Base-by-base conservation (phyloP, 2,113 vertebrate species). In the Microcebus jonahi region DNA sequence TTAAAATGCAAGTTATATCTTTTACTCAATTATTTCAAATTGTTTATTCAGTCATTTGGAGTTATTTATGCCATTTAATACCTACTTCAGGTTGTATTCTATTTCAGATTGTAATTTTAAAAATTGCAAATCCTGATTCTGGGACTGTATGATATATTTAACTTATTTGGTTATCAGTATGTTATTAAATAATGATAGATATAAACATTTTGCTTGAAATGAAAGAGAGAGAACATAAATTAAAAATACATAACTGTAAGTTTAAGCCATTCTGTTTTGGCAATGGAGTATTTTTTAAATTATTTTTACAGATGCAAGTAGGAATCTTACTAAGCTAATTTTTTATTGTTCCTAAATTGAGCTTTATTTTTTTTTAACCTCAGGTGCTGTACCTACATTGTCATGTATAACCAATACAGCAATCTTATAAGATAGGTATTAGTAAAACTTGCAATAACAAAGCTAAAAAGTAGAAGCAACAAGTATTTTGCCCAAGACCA, bases 341-440 rank as follows among this genome's bases (percentile, higher is more conserved):
- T 96, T 96, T 45, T 29, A 23, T 96, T 48, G 61, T 61, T 89
- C 36, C 76, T 93, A 84, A 85, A 89, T 57, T 96, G n/a, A 88
- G 4, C 65, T 83, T 39, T 75, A 23, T 88, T 18, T 39, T 90
- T 75, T 79, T 85, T 53, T 75, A 68, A 92, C 7, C 9, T 48
- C 59, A 53, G 53, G 79, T 82, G 50, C 36, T 86, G 4, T 57
- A 76, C 50, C 42, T 76, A 77, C 70, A 48, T 94, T 92, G 86
- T 76, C 55, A 82, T 59, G 85, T 45, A 36, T 85, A 92, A 81
- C 67, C 42, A 86, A 55, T 89, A 73, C 14, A 79, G 67, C 3
- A 14, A n/a, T 18, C 25, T 18, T 79, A 13, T 85, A 67, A 84
- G 63, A 53, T 73, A 53, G 15, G 14, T 73, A 36, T 63, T 68